Base-by-base conservation (phyloP, 2,797 vertebrate genomes). In the Schizothorax lantsangensis region DNA sequence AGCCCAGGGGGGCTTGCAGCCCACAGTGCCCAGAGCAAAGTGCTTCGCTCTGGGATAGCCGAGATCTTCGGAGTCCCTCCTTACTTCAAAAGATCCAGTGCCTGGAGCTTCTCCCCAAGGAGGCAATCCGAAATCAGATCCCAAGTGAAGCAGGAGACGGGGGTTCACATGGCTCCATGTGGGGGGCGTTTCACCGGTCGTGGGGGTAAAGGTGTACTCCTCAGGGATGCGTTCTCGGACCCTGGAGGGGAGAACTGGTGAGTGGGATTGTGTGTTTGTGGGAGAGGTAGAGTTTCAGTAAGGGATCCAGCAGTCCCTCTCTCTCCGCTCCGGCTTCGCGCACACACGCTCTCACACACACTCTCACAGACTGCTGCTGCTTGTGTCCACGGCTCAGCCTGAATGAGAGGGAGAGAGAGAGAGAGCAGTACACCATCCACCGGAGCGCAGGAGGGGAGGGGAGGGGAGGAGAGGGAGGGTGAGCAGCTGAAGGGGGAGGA, bases 141-240 rank as follows among this genome's bases (percentile, higher is more conserved):
- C 87, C 71, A 62, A 40, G 64, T 21, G 73, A 80, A 64, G 68
- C 82, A 88, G 84, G 91, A 86, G 83, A 75, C 30, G 88, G 88
- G 90, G 89, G 88, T 92, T 95, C 94, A 96, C 95, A 96, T 96
- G 95, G 95, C 95, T 95, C 94, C 95, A 92, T 87, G 89, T 66
- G 30, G 69, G 85, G 75, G 64, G 73, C 19, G 45, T 64, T 85
- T 72, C 45, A 72, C 84, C 73, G 36, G 88, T 84, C 6, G 54
- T 79, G 74, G 77, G 80, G 83, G 73, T 88, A 78, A 87, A 89
- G 77, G 87, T 88, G 87, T 89, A 90, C 82, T 90, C 88, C 88
- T 90, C 72, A 88, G 83, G 88, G n/a, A 87, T 79, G 54, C 71
- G 87, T 62, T 85, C 84, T 85, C 14, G 40, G 77, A 74, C 81